These are phyloP conservation scores for Lordiphosa clarofinis DNA, from an alignment of 1,140 invertebrate genomes.

Conservation along the genomic window DNA sequence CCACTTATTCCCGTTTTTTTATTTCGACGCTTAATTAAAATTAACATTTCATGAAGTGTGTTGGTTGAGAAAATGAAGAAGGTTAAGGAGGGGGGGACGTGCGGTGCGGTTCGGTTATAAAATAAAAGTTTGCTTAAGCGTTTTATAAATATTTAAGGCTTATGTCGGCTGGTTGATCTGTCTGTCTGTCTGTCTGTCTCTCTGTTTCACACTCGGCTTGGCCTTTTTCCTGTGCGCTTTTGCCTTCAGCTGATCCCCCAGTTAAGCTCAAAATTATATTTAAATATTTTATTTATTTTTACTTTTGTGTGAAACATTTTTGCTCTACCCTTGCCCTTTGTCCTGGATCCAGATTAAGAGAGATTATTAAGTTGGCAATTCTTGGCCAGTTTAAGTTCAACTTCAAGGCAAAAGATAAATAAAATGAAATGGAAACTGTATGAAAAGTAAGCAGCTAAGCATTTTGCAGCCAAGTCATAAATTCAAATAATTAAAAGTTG, in stretches of 20 bases:
- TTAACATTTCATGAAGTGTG: slow-evolving; percentile 68
- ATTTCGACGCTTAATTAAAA: slow-evolving; percentile 61
- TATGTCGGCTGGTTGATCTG: slow-evolving; percentile 31
- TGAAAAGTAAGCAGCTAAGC: too few species aligned
- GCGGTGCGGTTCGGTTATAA: slow-evolving; percentile 11
- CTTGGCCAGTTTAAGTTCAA: not conserved
- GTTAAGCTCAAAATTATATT: slow-evolving; percentile 64
- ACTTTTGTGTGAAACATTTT: slow-evolving; percentile 13
- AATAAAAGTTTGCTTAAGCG: slow-evolving; percentile 33
- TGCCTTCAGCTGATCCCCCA: slow-evolving; percentile 32
- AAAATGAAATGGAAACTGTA: too few species aligned
- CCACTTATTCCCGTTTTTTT: slow-evolving; percentile 1
- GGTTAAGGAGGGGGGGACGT: slow-evolving; percentile 6
- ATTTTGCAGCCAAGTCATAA: too few species aligned
- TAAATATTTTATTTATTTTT: slow-evolving; percentile 44
- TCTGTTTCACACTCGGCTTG: not conserved
- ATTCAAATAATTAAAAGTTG: too few species aligned
- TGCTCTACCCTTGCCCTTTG: too few species aligned
- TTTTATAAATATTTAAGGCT: slow-evolving; percentile 58
- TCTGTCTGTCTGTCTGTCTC: not conserved
- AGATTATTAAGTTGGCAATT: slow-evolving; percentile 1
- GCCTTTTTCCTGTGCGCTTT: not conserved
- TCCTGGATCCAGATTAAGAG: slow-evolving; percentile 1
- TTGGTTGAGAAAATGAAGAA: slow-evolving; percentile 7
- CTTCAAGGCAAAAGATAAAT: too few species aligned